Percentiles rank a stretch among this genome's conserved stretches.
Conservation (phyloP, 2,888 invertebrate genomes). For the Eristalis tenax region DNA sequence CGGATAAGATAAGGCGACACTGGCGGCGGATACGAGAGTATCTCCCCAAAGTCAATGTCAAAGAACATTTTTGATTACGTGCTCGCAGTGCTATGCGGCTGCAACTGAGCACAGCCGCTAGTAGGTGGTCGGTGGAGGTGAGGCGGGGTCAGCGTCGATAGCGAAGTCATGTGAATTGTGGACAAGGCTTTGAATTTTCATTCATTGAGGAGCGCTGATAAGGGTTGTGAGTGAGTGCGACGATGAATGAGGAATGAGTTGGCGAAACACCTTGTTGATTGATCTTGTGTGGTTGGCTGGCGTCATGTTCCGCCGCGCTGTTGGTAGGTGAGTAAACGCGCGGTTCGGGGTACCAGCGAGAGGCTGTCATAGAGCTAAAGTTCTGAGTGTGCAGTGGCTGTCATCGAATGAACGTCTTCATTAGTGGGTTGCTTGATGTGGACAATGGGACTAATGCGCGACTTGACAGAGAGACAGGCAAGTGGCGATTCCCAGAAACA, state of each 20-base stretch:
- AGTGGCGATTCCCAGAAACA: too few relatives aligned
- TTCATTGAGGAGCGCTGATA: not conserved
- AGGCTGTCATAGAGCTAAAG: too few relatives aligned
- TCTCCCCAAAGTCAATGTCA: conserved; percentile 68
- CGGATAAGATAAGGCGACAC: conserved; percentile 48
- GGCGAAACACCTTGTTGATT: not conserved
- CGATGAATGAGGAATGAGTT: not conserved
- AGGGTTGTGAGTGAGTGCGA: not conserved
- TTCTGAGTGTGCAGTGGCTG: too few relatives aligned
- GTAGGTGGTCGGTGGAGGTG: not conserved
- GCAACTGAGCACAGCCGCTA: not conserved
- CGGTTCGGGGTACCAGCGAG: too few relatives aligned
- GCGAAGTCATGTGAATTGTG: not conserved
- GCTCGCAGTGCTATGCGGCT: not conserved
- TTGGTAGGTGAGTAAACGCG: too few relatives aligned
- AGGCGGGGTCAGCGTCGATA: not conserved
- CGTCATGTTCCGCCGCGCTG: not conserved
- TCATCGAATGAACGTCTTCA: too few relatives aligned
- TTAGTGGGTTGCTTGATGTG: too few relatives aligned
- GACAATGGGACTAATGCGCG: too few relatives aligned
- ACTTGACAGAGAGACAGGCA: too few relatives aligned
- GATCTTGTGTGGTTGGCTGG: not conserved
- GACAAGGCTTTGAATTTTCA: not conserved
- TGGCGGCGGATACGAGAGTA: conserved; percentile 7
- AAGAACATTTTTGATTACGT: conserved; percentile 55